phyloP scores from a whole-genome alignment of 2,888 invertebrate species.

The Caenorhabditis sulstoni region DNA sequence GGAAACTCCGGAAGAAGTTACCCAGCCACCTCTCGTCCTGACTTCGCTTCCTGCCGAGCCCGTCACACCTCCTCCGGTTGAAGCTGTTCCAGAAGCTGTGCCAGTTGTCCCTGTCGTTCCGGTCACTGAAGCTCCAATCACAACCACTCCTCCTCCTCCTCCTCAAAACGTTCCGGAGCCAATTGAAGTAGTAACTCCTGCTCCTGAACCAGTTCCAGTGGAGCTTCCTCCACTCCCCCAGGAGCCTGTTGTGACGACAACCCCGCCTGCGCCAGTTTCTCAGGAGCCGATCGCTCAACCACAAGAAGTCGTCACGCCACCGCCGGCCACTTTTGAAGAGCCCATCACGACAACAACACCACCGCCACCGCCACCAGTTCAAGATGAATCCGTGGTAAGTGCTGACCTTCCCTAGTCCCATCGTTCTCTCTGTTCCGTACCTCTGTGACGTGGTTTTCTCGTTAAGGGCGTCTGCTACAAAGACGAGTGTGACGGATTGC shows the following conservation, averaged over 20 bases:
- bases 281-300: slow-evolving; percentile 23
- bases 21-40: slow-evolving; percentile 14
- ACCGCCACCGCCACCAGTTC: slow-evolving; percentile 15
- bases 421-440: slow-evolving; percentile 7
- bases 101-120: slow-evolving; percentile 8
- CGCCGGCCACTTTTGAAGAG: slow-evolving; percentile 8
- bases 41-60: slow-evolving; percentile 3
- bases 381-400: slow-evolving; percentile 21
- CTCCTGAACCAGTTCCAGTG: slow-evolving; percentile 18
- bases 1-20: slow-evolving; percentile 15
- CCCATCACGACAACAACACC: neutral
- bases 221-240: slow-evolving; percentile 16
- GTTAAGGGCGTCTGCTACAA: slow-evolving; percentile 60
- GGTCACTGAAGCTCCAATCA: neutral
- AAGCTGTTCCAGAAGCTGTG: slow-evolving; percentile 3
- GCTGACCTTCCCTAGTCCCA: neutral
- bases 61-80: neutral
- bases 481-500: slow-evolving; percentile 60
- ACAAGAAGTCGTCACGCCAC: slow-evolving; percentile 5
- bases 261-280: slow-evolving; percentile 2
- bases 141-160: neutral
- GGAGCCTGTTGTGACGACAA: neutral
- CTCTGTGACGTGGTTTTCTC: slow-evolving; percentile 14
- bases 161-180: neutral
- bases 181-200: neutral